Conservation (phyloP, 2,113 vertebrate species). For the Lampris incognitus region DNA sequence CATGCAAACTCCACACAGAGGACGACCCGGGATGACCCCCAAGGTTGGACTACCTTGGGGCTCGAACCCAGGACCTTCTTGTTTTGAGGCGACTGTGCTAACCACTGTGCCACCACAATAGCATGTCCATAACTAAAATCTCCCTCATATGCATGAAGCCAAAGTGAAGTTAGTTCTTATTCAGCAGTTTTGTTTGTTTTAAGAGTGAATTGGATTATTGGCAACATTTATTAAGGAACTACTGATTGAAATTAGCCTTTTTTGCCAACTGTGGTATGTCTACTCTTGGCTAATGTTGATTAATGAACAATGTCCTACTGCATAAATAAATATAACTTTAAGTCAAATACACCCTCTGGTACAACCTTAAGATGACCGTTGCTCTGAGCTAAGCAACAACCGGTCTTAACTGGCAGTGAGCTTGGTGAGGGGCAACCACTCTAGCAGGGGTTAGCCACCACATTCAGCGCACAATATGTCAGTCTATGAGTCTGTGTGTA, state of each 20-base stretch:
- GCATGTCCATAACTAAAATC: no score
- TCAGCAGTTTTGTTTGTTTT: neutral
- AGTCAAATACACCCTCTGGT: neutral
- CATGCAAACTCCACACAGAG: no score
- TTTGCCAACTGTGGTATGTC: no score
- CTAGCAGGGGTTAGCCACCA: conserved; percentile 4
- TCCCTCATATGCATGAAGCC: no score
- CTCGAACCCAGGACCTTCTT: no score
- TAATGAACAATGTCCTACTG: neutral
- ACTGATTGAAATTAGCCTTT: conserved; percentile 3
- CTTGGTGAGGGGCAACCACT: neutral
- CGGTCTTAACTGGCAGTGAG: conserved; percentile 17
- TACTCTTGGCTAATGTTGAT: neutral
- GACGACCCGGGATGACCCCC: no score
- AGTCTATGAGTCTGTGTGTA: neutral
- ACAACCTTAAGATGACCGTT: neutral
- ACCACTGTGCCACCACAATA: no score
- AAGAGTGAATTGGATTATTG: neutral
- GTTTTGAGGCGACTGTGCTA: no score
- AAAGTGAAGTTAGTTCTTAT: no score
- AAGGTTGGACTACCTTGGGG: no score
- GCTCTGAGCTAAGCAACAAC: neutral
- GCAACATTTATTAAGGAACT: neutral
- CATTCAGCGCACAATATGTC: conserved; percentile 13
- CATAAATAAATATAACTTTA: neutral